Evolutionary conservation across 1,140 invertebrate genomes (phyloP).

Genomic region (Adoxophyes honmai): DNA sequence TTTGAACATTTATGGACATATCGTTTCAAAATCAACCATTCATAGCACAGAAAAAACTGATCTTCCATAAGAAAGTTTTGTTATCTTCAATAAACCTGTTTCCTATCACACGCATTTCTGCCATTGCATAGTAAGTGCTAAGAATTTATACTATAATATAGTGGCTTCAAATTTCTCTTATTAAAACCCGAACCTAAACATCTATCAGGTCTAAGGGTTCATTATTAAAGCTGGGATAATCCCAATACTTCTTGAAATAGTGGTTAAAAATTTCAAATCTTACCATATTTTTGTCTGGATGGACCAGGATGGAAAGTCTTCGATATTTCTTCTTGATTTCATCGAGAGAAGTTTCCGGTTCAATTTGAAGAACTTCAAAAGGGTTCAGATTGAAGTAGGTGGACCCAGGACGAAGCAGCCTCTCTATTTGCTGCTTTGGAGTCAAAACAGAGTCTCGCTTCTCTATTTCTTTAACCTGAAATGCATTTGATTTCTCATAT

Average conservation of each 20-base stretch:
- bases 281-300: constrained; percentile 96
- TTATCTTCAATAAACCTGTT: too few relatives aligned
- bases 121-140: too few relatives aligned
- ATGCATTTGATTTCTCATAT: constrained; percentile 16
- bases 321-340: constrained; percentile 98
- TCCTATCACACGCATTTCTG: too few relatives aligned
- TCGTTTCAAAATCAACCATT: constrained; percentile 6
- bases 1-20: constrained; percentile 4
- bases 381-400: constrained; percentile 98
- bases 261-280: constrained; percentile 16
- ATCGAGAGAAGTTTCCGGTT: constrained; percentile 91
- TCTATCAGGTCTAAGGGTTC: too few relatives aligned
- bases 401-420: constrained; percentile 93
- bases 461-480: constrained; percentile 96
- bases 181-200: too few relatives aligned
- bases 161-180: too few relatives aligned
- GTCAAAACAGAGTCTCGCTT: constrained; percentile 94
- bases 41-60: background rate
- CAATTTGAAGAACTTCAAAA: constrained; percentile 96
- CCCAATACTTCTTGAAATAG: too few relatives aligned
- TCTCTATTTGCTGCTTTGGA: constrained; percentile 96
- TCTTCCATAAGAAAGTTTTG: too few relatives aligned
- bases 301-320: constrained; percentile 96
- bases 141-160: too few relatives aligned
- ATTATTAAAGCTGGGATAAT: too few relatives aligned